Percentiles rank a stretch among this genome's conserved stretches.
Evolutionary conservation across 2,797 vertebrate genomes (phyloP).

Genomic region (Sternotherus odoratus): DNA sequence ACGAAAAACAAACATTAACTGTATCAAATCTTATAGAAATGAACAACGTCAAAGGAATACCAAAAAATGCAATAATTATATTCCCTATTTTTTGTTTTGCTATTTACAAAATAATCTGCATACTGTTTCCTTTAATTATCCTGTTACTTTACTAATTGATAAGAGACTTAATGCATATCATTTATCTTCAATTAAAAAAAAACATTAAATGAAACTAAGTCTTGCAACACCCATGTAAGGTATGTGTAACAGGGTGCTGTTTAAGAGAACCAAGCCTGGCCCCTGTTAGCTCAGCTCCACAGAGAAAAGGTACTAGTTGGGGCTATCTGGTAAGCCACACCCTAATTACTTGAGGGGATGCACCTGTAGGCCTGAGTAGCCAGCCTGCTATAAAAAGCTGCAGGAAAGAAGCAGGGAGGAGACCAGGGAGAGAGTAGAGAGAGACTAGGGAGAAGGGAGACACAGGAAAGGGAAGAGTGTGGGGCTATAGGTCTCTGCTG

Average conservation of each 20-base stretch:
- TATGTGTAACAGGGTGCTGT: background rate
- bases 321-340: too few relatives aligned
- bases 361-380: too few relatives aligned
- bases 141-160: background rate
- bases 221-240: background rate
- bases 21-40: background rate
- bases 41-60: background rate
- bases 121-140: background rate
- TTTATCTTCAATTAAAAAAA: background rate
- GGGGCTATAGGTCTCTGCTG: too few relatives aligned
- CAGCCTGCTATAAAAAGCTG: too few relatives aligned
- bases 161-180: background rate
- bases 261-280: too few relatives aligned
- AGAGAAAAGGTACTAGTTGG: too few relatives aligned
- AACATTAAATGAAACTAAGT: background rate
- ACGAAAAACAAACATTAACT: background rate
- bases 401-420: too few relatives aligned
- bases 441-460: too few relatives aligned
- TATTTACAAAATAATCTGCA: background rate
- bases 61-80: background rate
- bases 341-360: too few relatives aligned
- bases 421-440: too few relatives aligned
- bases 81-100: background rate
- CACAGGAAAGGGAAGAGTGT: too few relatives aligned
- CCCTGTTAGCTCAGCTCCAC: too few relatives aligned